Percentiles rank a stretch among this genome's conserved stretches.
These are phyloP conservation scores for Arctocebus calabarensis DNA, from an alignment of 2,797 vertebrate species.

Conservation along the genomic window DNA sequence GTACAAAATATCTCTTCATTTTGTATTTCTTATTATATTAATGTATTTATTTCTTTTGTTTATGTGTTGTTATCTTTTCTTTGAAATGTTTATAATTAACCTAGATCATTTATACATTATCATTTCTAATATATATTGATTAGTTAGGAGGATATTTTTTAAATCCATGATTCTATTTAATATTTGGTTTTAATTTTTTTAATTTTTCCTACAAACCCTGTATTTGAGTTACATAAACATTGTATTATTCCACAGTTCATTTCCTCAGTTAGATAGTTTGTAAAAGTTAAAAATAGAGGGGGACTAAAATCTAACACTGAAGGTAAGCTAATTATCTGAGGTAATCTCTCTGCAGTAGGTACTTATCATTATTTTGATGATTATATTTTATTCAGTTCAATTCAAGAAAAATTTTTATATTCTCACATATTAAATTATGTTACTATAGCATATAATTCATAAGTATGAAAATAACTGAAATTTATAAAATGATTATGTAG, in stretches of 20 bases:
- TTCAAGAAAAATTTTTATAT: not conserved
- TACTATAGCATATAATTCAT: not conserved
- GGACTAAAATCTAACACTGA: not conserved
- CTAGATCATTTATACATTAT: not conserved
- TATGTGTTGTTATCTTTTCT: not conserved
- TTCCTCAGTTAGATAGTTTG: not conserved
- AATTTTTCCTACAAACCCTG: not conserved
- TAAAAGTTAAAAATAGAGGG: not conserved
- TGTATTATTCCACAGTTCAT: not conserved
- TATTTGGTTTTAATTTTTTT: not conserved
- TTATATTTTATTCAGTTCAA: not conserved
- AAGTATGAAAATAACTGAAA: not conserved
- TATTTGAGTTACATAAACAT: not conserved
- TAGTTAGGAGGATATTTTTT: not conserved
- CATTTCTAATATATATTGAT: not conserved
- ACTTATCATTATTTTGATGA: not conserved
- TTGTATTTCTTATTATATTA: not conserved
- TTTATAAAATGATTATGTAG: not conserved
- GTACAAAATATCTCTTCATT: not conserved
- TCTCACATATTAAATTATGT: not conserved
- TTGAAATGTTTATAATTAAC: slow-evolving; percentile 5
- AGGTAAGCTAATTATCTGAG: not conserved
- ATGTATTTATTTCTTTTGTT: not conserved
- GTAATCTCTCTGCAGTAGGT: not conserved
- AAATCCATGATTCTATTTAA: not conserved